These are phyloP conservation scores for Pampusana beccarii DNA, from an alignment of 2,113 vertebrate genomes.

Conservation along the genomic window DNA sequence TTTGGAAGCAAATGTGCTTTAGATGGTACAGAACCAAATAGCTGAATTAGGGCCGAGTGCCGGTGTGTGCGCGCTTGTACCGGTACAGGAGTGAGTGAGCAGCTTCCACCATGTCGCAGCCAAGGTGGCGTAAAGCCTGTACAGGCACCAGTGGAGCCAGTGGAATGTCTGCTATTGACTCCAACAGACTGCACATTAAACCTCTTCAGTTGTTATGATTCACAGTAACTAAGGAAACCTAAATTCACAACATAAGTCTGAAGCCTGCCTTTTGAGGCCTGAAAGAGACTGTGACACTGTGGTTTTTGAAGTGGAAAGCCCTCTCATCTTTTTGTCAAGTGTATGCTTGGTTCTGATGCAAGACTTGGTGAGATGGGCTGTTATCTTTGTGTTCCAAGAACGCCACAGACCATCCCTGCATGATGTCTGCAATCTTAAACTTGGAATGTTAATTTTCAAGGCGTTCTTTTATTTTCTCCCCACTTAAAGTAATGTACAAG, in stretches of 20 bases:
- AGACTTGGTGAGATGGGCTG: not conserved
- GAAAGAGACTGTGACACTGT: not conserved
- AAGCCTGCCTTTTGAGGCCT: conserved; percentile 13
- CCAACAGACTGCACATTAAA: conserved; percentile 49
- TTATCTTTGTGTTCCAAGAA: not conserved
- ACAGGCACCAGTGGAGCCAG: not conserved
- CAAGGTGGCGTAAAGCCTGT: not conserved
- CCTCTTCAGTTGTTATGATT: conserved; percentile 25
- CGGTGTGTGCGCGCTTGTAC: not conserved
- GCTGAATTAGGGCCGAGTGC: not conserved
- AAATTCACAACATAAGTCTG: not conserved
- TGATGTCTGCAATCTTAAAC: not conserved
- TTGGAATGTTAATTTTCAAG: not conserved
- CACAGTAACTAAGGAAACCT: conserved; percentile 63
- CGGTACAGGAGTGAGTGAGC: not conserved
- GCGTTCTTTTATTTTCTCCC: not conserved
- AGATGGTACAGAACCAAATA: not conserved
- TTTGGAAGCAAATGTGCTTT: not conserved
- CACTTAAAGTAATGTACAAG: not conserved
- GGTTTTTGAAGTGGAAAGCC: not conserved
- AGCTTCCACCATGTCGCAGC: not conserved
- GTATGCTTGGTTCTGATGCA: not conserved
- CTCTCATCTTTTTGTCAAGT: not conserved
- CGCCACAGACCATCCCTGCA: not conserved
- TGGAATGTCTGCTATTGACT: conserved; percentile 45